phyloP scores from a whole-genome alignment of 1,140 invertebrate genomes.

The Heliconius himera region DNA sequence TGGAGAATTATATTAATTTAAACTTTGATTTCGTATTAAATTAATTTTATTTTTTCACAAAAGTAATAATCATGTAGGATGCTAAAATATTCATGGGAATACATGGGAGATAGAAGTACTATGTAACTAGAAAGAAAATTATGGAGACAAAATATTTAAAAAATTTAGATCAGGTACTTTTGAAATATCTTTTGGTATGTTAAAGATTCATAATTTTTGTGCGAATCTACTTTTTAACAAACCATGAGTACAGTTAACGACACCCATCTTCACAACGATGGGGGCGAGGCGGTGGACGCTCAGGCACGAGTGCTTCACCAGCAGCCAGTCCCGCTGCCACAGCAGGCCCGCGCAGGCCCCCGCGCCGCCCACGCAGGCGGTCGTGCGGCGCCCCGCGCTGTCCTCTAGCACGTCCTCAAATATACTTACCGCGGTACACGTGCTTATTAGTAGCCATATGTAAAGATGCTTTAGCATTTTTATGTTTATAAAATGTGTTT shows the following conservation, averaged over 20 bases:
- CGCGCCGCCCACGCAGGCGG: slow-evolving; percentile 12
- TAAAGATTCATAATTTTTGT: no score
- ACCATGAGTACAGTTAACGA: slow-evolving; percentile 17
- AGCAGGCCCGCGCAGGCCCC: slow-evolving; percentile 27
- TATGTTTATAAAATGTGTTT: background rate
- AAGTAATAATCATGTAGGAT: no score
- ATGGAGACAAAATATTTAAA: no score
- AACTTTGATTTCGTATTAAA: no score
- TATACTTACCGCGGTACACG: slow-evolving; percentile 13
- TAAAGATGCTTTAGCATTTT: background rate
- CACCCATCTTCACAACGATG: slow-evolving; percentile 22
- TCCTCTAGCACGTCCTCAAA: slow-evolving; percentile 25
- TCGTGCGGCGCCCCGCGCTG: slow-evolving; percentile 25
- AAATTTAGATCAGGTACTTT: no score
- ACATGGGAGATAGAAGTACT: no score
- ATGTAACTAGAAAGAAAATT: no score
- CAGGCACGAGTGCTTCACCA: slow-evolving; percentile 31
- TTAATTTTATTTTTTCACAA: no score
- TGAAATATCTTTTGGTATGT: no score
- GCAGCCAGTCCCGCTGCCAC: slow-evolving; percentile 30
- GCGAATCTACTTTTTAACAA: background rate
- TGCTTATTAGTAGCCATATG: background rate
- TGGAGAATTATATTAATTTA: background rate
- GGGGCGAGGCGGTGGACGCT: background rate
- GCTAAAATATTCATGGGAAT: no score